phyloP scores from a whole-genome alignment of 2,797 vertebrate genomes.

The Cygnus olor region DNA sequence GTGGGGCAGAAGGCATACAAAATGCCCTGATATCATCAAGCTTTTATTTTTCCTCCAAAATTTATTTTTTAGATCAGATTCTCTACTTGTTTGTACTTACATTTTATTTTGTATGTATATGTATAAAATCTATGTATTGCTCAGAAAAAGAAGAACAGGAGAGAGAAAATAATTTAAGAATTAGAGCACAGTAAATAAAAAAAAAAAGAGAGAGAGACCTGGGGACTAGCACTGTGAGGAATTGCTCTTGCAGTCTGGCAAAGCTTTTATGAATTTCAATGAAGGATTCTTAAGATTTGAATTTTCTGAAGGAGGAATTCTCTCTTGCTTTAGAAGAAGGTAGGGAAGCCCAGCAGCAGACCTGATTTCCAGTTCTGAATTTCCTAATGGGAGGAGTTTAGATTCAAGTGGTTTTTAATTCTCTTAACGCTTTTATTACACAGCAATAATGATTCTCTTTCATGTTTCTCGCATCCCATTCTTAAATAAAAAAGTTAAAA shows the following conservation, averaged over 20 bases:
- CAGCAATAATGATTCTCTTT: not conserved
- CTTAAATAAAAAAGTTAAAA: no score
- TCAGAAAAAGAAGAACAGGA: not conserved
- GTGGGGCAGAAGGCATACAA: not conserved
- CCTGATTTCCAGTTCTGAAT: not conserved
- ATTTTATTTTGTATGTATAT: not conserved
- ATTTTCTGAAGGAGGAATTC: not conserved
- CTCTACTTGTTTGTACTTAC: not conserved
- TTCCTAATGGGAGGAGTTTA: not conserved
- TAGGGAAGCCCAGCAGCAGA: not conserved
- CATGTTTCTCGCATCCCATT: not conserved
- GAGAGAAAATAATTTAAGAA: not conserved
- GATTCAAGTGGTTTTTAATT: not conserved
- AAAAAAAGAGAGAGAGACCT: not conserved
- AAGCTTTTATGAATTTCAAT: not conserved
- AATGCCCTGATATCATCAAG: not conserved
- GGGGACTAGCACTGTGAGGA: not conserved
- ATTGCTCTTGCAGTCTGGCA: not conserved
- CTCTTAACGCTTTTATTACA: not conserved
- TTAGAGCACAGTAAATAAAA: not conserved
- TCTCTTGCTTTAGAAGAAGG: not conserved
- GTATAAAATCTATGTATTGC: no score
- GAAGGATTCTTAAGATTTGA: not conserved
- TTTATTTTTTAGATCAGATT: not conserved
- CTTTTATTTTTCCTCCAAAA: not conserved